A percentile compares a stretch with the other conserved stretches of the same genome.
phyloP scores from a whole-genome alignment of 2,113 vertebrate genomes.

The Nematolebias whitei region DNA sequence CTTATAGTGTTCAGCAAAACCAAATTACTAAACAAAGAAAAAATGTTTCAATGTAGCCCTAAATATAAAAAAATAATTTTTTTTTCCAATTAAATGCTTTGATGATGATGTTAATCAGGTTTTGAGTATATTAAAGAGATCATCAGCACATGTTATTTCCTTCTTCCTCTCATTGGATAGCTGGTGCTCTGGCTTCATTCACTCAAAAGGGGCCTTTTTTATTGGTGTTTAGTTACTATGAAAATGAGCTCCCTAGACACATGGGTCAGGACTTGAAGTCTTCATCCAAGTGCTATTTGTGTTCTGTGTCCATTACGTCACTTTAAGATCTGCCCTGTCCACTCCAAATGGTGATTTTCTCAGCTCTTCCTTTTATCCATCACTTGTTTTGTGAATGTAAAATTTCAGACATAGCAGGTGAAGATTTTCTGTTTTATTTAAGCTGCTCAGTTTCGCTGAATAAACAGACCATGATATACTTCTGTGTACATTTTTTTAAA shows the following conservation, averaged over 20 bases:
- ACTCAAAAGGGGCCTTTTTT: constrained; percentile 62
- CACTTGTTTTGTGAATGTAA: constrained; percentile 47
- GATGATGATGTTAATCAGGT: constrained; percentile 41
- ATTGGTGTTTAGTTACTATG: constrained; percentile 67
- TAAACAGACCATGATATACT: constrained; percentile 34
- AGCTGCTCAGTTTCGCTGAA: constrained; percentile 42
- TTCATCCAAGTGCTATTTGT: constrained; percentile 67
- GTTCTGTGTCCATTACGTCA: constrained; percentile 74
- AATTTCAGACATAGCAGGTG: no score
- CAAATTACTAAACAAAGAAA: constrained; percentile 31
- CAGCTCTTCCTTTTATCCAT: constrained; percentile 64
- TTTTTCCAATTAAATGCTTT: constrained; percentile 16
- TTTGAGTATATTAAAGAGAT: constrained; percentile 55
- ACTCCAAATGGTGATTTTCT: constrained; percentile 52
- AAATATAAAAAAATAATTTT: no score
- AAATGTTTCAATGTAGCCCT: constrained; percentile 6
- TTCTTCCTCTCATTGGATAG: constrained; percentile 61
- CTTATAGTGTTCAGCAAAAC: background rate
- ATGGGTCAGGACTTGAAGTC: constrained; percentile 70
- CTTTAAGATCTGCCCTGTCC: constrained; percentile 63
- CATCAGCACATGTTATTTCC: constrained; percentile 51
- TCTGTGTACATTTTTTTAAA: constrained; percentile 39
- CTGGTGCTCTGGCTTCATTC: constrained; percentile 66
- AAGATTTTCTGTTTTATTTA: background rate
- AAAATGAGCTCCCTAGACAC: constrained; percentile 71